These are phyloP conservation scores for Perdita meconis DNA, from an alignment of 2,888 invertebrate species.

Conservation along the genomic window DNA sequence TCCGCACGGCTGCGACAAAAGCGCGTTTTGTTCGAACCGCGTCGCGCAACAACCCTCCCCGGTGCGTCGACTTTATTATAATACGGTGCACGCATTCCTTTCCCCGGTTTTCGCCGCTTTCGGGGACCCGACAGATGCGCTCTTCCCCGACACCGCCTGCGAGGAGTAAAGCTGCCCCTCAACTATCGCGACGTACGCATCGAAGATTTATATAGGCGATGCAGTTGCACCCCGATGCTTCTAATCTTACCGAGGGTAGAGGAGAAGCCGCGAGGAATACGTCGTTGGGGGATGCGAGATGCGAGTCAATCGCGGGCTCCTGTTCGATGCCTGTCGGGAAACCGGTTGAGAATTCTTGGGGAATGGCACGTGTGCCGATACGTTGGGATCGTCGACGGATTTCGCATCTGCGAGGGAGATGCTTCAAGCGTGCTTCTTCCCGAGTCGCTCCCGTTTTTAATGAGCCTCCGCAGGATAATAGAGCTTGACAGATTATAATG, in stretches of 20 bases:
- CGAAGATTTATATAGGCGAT: slow-evolving; percentile 19
- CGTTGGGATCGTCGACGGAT: too few species aligned
- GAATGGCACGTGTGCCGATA: not conserved
- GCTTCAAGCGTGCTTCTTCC: too few species aligned
- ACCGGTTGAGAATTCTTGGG: not conserved
- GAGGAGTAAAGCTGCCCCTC: slow-evolving; percentile 40
- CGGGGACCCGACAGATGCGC: slow-evolving; percentile 64
- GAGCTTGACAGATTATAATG: too few species aligned
- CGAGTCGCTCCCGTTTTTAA: too few species aligned
- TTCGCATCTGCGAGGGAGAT: too few species aligned
- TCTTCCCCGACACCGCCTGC: slow-evolving; percentile 17
- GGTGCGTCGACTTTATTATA: slow-evolving; percentile 71
- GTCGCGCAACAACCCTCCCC: slow-evolving; percentile 49
- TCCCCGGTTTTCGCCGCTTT: slow-evolving; percentile 46
- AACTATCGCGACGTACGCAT: slow-evolving; percentile 1
- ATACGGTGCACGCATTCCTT: slow-evolving; percentile 59
- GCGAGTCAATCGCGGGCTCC: slow-evolving; percentile 8
- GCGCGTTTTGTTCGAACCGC: slow-evolving; percentile 75
- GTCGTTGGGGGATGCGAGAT: not conserved
- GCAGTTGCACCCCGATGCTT: not conserved
- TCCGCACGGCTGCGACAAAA: slow-evolving; percentile 73
- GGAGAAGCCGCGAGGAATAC: not conserved
- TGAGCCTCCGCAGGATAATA: too few species aligned
- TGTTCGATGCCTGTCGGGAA: not conserved
- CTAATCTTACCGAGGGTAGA: slow-evolving; percentile 16